These are phyloP conservation scores for Schlechtendalia chinensis DNA, from an alignment of 1,140 invertebrate species.

Conservation along the genomic window DNA sequence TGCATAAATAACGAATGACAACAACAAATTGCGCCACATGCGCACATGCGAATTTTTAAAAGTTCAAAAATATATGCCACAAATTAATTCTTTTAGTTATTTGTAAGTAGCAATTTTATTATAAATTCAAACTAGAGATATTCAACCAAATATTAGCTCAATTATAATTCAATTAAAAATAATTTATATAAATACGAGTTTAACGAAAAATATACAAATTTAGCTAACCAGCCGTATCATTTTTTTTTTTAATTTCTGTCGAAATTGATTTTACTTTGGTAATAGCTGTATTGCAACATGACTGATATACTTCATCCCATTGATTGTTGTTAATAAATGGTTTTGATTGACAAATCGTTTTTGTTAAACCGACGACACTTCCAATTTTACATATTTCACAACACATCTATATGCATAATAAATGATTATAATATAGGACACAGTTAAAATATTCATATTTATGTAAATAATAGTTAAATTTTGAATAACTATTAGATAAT, in stretches of 20 bases:
- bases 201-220: background rate
- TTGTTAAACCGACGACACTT: constrained; percentile 56
- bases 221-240: background rate
- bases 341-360: constrained; percentile 56
- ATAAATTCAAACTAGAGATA: background rate
- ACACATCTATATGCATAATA: constrained; percentile 55
- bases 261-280: constrained; percentile 8
- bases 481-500: too few species aligned
- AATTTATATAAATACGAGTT: background rate
- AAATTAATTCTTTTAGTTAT: too few species aligned
- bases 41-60: too few species aligned
- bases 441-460: too few species aligned
- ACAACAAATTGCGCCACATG: too few species aligned
- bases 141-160: background rate
- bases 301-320: constrained; percentile 57
- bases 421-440: constrained; percentile 19
- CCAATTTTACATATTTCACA: constrained; percentile 59
- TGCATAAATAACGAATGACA: too few species aligned
- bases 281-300: constrained; percentile 56
- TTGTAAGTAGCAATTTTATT: too few species aligned
- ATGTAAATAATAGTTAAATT: too few species aligned
- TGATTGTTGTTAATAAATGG: constrained; percentile 56
- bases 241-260: background rate
- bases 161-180: too few species aligned
- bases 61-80: too few species aligned